Percentiles rank a stretch among this genome's conserved stretches.
Conservation (phyloP, 1,140 invertebrate genomes). For the Pseudoatta argentina region DNA sequence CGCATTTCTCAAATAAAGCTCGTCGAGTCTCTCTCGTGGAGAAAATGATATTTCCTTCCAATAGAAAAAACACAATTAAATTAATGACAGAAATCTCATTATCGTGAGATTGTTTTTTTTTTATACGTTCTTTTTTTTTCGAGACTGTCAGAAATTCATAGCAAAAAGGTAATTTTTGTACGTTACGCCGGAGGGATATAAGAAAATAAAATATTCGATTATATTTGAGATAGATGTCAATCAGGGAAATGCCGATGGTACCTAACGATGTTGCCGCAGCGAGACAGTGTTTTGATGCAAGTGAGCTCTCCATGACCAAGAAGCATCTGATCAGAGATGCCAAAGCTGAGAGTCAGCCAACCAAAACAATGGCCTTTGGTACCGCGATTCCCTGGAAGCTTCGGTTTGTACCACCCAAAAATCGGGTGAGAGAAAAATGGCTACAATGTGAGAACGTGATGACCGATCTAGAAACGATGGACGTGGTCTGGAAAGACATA, state of each 20-base stretch:
- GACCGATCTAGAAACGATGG: slow-evolving; percentile 87
- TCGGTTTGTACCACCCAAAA: slow-evolving; percentile 86
- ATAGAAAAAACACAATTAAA: neutral
- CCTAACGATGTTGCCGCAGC: slow-evolving; percentile 71
- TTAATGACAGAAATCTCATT: neutral
- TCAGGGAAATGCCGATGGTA: slow-evolving; percentile 79
- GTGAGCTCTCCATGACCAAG: slow-evolving; percentile 81
- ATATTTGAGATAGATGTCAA: slow-evolving; percentile 69
- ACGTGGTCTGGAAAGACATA: slow-evolving; percentile 87
- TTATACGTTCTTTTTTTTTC: neutral
- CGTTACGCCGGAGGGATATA: too few species aligned
- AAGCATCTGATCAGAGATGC: slow-evolving; percentile 86
- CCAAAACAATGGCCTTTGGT: slow-evolving; percentile 85
- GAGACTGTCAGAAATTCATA: neutral
- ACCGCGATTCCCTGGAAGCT: slow-evolving; percentile 85
- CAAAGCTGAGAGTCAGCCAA: slow-evolving; percentile 83
- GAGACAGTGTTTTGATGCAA: slow-evolving; percentile 80
- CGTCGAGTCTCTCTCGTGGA: neutral
- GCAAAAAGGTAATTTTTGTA: neutral
- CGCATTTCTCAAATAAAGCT: slow-evolving; percentile 27
- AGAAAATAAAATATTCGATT: slow-evolving; percentile 8
- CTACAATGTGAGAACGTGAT: slow-evolving; percentile 85
- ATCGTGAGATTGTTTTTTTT: neutral
- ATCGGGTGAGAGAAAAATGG: slow-evolving; percentile 86
- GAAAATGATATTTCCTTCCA: neutral